These are phyloP conservation scores for Artemisiospiza belli DNA, from an alignment of 2,113 vertebrate genomes.

Conservation along the genomic window DNA sequence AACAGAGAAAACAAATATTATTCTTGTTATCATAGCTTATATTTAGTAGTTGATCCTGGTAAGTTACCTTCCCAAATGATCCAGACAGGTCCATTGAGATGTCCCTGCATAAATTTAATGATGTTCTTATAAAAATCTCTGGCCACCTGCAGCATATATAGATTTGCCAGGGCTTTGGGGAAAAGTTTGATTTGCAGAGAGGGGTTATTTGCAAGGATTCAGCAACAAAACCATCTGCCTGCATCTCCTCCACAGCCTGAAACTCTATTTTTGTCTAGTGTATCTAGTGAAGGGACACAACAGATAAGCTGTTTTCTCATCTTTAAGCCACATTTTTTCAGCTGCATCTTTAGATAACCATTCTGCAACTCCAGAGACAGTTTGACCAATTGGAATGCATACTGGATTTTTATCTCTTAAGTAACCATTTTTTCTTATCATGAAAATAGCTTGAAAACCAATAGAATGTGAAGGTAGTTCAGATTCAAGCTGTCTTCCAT, in stretches of 20 bases:
- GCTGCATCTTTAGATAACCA: background rate
- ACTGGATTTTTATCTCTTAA: slow-evolving; percentile 5
- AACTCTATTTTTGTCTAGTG: background rate
- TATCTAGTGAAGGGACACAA: background rate
- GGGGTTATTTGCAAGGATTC: background rate
- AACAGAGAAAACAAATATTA: background rate
- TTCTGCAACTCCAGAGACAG: slow-evolving; percentile 22
- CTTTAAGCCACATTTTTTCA: background rate
- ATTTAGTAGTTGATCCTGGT: background rate
- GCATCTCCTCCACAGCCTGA: background rate
- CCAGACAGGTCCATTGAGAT: background rate
- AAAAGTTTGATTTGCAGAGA: background rate
- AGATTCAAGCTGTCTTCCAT: background rate
- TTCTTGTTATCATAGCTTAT: background rate
- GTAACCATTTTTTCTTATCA: background rate
- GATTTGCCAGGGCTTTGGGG: background rate
- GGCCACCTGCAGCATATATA: background rate
- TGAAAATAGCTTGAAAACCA: slow-evolving; percentile 19
- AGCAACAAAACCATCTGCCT: background rate
- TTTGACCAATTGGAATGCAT: background rate
- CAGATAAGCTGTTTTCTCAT: background rate
- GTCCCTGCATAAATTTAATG: background rate
- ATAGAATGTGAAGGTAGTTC: background rate
- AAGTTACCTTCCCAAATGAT: background rate
- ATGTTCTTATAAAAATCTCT: background rate